These are phyloP conservation scores for Synergus laeviventris DNA, from an alignment of 2,888 invertebrate genomes.

Conservation along the genomic window DNA sequence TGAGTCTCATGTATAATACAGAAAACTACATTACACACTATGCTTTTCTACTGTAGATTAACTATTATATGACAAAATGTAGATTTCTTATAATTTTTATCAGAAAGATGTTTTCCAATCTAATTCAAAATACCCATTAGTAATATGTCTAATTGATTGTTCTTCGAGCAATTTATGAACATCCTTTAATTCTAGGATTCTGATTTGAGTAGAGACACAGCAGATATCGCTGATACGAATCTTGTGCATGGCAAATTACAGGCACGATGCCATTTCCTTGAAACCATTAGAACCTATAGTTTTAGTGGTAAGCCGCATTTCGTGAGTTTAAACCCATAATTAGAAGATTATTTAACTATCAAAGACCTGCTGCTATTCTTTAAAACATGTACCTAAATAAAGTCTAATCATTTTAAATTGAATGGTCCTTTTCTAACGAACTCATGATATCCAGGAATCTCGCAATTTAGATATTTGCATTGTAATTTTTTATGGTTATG, in stretches of 20 bases:
- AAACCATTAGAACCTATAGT: conserved; percentile 25
- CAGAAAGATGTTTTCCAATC: background rate
- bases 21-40: background rate
- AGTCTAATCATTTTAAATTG: too few species aligned
- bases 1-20: background rate
- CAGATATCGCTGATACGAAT: conserved; percentile 21
- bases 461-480: too few species aligned
- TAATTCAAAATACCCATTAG: background rate
- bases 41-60: too few species aligned
- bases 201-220: conserved; percentile 14
- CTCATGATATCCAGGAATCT: background rate
- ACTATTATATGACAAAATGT: too few species aligned
- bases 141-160: background rate
- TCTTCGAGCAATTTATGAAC: background rate
- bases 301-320: conserved; percentile 18
- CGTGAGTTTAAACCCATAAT: conserved; percentile 3
- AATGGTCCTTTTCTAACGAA: too few species aligned
- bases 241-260: conserved; percentile 27
- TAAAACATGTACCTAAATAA: too few species aligned
- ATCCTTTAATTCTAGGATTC: conserved; percentile 3
- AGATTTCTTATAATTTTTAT: too few species aligned
- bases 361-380: too few species aligned
- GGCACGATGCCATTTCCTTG: conserved; percentile 11
- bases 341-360: conserved; percentile 10
- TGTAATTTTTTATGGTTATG: too few species aligned